Base-by-base conservation (phyloP, 2,113 vertebrate species). In the Egretta garzetta region DNA sequence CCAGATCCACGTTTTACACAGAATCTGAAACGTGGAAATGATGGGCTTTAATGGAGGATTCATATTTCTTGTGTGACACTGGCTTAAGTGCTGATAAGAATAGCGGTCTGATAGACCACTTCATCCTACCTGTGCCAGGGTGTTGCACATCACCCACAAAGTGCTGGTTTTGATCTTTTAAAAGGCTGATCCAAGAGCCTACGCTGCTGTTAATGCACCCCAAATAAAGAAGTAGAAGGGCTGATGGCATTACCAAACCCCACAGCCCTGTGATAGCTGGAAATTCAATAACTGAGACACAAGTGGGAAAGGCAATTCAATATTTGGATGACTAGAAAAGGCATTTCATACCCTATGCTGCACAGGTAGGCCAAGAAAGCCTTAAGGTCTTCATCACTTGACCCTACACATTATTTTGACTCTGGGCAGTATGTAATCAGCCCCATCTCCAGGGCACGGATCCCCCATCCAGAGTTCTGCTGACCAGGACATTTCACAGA, bases 51-150 rank as follows among this genome's bases (percentile, higher is more conserved):
- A 56, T 2, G 1, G 0, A 23, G 7, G 45, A 79, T 71, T 58
- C 4, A 0, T 56, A 24, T 81, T 73, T 77, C 19, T 9, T 22
- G 19, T 0, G 0, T 22, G 16, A 79, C 30, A 30, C 41, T 43
- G 20, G 10, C 8, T 39, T 15, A 66, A 66, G 24, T 21, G 33
- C 8, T 2, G 0, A 53, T 32, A 70, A 41, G 45, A 84, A n/a
- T 5, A 73, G 6, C 14, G 19, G 3, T 50, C 52, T 67, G 27
- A 63, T 3, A 55, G 32, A 64, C 2, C 10, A 9, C 28, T 45
- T 87, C 12, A 70, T 52, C 37, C 24, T 45, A 3, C 32, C 12
- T 55, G 1, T 35, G 9, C 4, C 59, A 62, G 9, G 2, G 21
- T 35, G 11, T 17, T 58, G 12, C 41, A 49, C 10, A 2, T 33